phyloP scores from a whole-genome alignment of 2,113 vertebrate genomes.

The Monopterus albus region DNA sequence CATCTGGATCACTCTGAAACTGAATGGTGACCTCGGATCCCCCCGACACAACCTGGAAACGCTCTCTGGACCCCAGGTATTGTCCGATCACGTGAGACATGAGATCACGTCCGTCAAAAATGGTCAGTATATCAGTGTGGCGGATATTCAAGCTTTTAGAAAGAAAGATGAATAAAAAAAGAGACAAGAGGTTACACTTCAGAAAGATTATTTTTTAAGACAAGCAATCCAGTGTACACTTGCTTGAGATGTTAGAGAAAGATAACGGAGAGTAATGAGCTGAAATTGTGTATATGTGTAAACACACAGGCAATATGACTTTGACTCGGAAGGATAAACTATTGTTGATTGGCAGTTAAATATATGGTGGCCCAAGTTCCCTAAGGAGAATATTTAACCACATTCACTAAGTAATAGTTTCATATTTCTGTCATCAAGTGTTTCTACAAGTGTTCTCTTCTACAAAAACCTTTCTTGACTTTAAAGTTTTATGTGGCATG shows the following conservation, averaged over 20 bases:
- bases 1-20: constrained; percentile 90
- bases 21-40: constrained; percentile 91
- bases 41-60: constrained; percentile 88
- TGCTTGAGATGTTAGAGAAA: constrained; percentile 7
- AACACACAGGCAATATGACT: too few relatives aligned
- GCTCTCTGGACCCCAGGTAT: constrained; percentile 87
- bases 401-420: too few relatives aligned
- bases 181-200: constrained; percentile 1
- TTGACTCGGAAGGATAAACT: too few relatives aligned
- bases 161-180: constrained; percentile 12
- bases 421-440: too few relatives aligned
- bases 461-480: too few relatives aligned
- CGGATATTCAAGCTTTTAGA: constrained; percentile 89
- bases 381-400: too few relatives aligned
- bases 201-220: background rate
- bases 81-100: constrained; percentile 90
- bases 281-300: too few relatives aligned
- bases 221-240: background rate
- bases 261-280: too few relatives aligned
- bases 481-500: too few relatives aligned
- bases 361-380: too few relatives aligned
- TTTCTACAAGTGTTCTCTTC: too few relatives aligned
- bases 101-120: constrained; percentile 89
- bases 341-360: too few relatives aligned
- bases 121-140: constrained; percentile 88